Evolutionary conservation across 2,888 invertebrate genomes (phyloP), one percentile per base, ranked within the genome.

Genomic region (Caenorhabditis sp.): DNA sequence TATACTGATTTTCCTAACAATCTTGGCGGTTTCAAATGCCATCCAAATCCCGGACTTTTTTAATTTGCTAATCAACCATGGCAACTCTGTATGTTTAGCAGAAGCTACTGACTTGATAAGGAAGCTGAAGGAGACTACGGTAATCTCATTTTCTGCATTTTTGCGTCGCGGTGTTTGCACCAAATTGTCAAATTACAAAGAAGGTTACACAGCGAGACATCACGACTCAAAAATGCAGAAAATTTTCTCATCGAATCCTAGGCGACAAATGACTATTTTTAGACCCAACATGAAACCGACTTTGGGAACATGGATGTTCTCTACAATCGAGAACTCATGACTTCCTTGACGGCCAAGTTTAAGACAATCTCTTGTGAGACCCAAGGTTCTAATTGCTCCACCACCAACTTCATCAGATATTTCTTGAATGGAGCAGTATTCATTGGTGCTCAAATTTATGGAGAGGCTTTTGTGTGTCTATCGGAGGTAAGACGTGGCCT

Each of bases 371-470:
- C 66, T 47, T 16, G 4, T 1, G 49, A 19, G 3, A 28, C 51
- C 1, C 26, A 49, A 14, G 31, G 28, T 1, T 22, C 66, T 2
- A 66, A 66, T 28, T 66, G 66, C 35, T 66, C 66, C 1, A 22
- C 31, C n/a, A 51, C n/a, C 12, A 31, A 22, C 6, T 66, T 66
- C 28, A 28, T 24, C 2, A 66, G 51, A 1, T 66, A 66, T n/a
- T 35, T 66, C 12, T 19, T 66, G 0, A 49, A 66, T 51, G 66
- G 66, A 5, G 28, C 66, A 22, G 49, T 66, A 14, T 66, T 66
- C 16, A 66, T 66, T 35, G 66, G 66, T 6, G 31, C 49, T 12
- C 12, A 51, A 16, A 66, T 66, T 19, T 66, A 66, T 35, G 66
- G 49, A 66, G 51, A 66, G 10, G 49, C 66, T 7, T 66, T 66